phyloP scores from a whole-genome alignment of 2,888 invertebrate species.

The Fragum sueziense region DNA sequence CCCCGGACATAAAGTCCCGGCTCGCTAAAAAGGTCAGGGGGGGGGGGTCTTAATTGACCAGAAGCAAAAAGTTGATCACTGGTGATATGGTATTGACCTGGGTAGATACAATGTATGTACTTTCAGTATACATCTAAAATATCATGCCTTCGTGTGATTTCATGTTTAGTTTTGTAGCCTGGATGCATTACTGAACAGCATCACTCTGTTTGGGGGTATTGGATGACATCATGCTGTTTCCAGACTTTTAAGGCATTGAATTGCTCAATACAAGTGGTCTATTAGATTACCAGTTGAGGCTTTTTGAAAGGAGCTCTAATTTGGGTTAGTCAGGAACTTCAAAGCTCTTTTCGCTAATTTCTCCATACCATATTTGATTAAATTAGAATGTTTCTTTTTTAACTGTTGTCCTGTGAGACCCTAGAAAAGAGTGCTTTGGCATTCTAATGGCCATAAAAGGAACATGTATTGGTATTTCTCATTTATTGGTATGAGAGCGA shows the following conservation, averaged over 20 bases:
- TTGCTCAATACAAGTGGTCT: not conserved
- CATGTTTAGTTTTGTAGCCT: not conserved
- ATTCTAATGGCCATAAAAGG: constrained; percentile 3
- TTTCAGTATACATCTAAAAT: too few species aligned
- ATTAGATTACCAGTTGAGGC: constrained; percentile 20
- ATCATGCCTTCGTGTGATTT: too few species aligned
- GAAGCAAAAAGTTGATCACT: too few species aligned
- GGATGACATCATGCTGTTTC: constrained; percentile 1
- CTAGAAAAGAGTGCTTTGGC: not conserved
- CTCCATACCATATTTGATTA: constrained; percentile 18
- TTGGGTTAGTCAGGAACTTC: constrained; percentile 18
- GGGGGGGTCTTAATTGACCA: too few species aligned
- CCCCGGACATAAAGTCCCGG: too few species aligned
- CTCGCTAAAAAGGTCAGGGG: too few species aligned
- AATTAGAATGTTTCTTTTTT: constrained; percentile 23
- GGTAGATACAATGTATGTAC: too few species aligned
- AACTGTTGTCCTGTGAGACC: not conserved
- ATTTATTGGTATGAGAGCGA: constrained; percentile 15
- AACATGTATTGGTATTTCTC: not conserved
- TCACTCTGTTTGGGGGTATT: not conserved
- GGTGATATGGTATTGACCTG: too few species aligned
- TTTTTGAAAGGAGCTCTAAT: constrained; percentile 24
- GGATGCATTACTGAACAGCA: not conserved
- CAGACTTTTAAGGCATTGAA: constrained; percentile 3
- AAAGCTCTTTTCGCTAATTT: constrained; percentile 13